phyloP scores from a whole-genome alignment of 2,113 vertebrate species.

The Austrofundulus limnaeus region DNA sequence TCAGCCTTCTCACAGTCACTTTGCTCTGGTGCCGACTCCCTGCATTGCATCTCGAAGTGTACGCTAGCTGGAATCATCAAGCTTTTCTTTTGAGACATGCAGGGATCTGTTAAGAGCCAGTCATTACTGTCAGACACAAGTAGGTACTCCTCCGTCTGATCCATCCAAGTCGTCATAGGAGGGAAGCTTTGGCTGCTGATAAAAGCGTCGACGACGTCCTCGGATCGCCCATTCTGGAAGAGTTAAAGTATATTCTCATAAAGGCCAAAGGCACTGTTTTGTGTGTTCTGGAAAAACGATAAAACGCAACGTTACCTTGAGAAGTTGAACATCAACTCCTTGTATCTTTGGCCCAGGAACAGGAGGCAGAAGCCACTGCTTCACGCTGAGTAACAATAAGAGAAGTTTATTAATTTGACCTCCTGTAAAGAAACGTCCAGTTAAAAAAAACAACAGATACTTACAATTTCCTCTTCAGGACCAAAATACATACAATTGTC shows the following conservation, averaged over 20 bases:
- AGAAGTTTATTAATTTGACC: background rate
- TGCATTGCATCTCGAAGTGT: constrained; percentile 55
- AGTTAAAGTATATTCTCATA: constrained; percentile 3
- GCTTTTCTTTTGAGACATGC: constrained; percentile 57
- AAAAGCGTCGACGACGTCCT: constrained; percentile 83
- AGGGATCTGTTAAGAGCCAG: constrained; percentile 57
- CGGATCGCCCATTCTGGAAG: constrained; percentile 81
- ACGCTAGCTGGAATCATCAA: constrained; percentile 65
- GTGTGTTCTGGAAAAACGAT: background rate
- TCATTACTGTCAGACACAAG: constrained; percentile 83
- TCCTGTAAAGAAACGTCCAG: background rate
- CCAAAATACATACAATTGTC: constrained; percentile 76
- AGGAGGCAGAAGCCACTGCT: constrained; percentile 86
- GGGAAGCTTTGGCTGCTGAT: constrained; percentile 83
- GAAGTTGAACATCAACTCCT: constrained; percentile 85
- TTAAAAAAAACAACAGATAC: constrained; percentile 17
- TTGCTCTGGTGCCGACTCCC: constrained; percentile 15
- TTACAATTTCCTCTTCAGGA: constrained; percentile 86
- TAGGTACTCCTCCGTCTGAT: constrained; percentile 84
- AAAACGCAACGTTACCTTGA: constrained; percentile 79
- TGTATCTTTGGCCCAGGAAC: constrained; percentile 92
- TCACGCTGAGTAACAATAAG: constrained; percentile 76
- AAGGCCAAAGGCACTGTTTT: background rate
- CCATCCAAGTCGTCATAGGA: constrained; percentile 75
- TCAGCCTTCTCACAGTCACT: constrained; percentile 38